Evolutionary conservation across 1,140 invertebrate genomes (phyloP), one percentile per base, ranked within the genome.

Genomic region (Cotesia typhae): DNA sequence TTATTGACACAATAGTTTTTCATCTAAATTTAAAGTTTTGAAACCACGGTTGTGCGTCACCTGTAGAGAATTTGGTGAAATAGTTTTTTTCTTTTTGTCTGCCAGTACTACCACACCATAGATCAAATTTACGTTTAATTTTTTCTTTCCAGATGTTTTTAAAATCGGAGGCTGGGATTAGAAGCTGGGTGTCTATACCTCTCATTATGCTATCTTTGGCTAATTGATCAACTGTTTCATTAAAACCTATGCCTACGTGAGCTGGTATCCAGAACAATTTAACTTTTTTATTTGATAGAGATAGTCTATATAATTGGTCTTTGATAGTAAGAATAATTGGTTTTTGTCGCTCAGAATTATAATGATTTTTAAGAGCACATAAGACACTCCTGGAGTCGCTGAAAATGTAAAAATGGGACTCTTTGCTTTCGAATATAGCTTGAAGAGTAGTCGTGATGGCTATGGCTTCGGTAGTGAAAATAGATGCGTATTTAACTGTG

Each of bases 341-440:
- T 1, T 38, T 35, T 20, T 52, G 38, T n/a, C 28, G 41, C 4
- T 9, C 9, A 5, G 37, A 37, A 14, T 71, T 64, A 9, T 20
- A 17, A 1, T 2, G 9, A 4, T 35, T 14, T 3, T 12, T 4
- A 7, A 71, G 1, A 10, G 69, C 60, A 1, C 10, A 6, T 35
- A 71, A n/a, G 5, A 71, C 69, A 71, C 69, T 71, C 47, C 7
- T 35, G 4, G 57, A 71, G n/a, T 71, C 69, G 0, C 59, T 63
- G 14, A 71, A 71, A 47, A 71, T 71, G 35, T 9, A 4, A 36
- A 64, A 71, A 1, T 51, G 1, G 5, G 28, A 10, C 1, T 38
- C 12, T 17, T 38, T 4, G 6, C 10, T 5, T 28, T 5, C 6
- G 5, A 35, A 60, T n/a, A 61, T 41, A 14, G 12, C 6, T 7